Base-by-base conservation (phyloP, 2,888 invertebrate genomes). In the Amiota mariae region DNA sequence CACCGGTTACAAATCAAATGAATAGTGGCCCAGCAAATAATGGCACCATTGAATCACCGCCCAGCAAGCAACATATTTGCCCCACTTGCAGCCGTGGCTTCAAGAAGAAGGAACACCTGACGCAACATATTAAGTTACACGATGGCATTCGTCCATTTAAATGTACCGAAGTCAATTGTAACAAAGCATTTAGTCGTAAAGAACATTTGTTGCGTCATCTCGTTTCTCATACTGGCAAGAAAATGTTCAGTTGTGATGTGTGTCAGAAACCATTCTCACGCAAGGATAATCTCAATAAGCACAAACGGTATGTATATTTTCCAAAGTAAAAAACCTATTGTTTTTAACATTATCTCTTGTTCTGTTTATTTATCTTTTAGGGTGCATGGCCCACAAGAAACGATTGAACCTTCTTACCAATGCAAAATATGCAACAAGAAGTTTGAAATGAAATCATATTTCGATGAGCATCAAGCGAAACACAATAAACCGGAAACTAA, bases 61-160 rank as follows among this genome's bases (percentile, higher is more conserved):
- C 64, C 46, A n/a, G 70, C 1, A 74, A 56, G n/a, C 24, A 49
- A 12, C 72, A 81, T 0, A 77, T 74, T 74, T 78, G 80, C 81
- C 87, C 87, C 84, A 82, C 94, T 15, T 94, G 94, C 84, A 91
- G 91, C 8, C 93, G 93, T 78, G 91, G 91, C 0, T 94, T 94
- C 81, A 94, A 94, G 83, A 91, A 94, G 78, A 93, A 93, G 84
- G 94, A 94, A 82, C 94, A 94, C 83, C 89, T 94, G 0, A 93
- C 93, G 74, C 94, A 94, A 78, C 94, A 94, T 81, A 90, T 92
- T 1, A 94, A 94, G 82, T 87, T 93, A 1, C 94, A 94, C 80
- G 92, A 93, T 0, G 94, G 94, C 8, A 91, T 93, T 76, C 90
- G 94, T 63, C 94, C 94, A 0, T 94, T 93, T 81, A 92, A 92